A percentile compares a stretch with the other conserved stretches of the same genome.
These are phyloP conservation scores for Chloroceryle aenea DNA, from an alignment of 2,113 vertebrate genomes.

Conservation along the genomic window DNA sequence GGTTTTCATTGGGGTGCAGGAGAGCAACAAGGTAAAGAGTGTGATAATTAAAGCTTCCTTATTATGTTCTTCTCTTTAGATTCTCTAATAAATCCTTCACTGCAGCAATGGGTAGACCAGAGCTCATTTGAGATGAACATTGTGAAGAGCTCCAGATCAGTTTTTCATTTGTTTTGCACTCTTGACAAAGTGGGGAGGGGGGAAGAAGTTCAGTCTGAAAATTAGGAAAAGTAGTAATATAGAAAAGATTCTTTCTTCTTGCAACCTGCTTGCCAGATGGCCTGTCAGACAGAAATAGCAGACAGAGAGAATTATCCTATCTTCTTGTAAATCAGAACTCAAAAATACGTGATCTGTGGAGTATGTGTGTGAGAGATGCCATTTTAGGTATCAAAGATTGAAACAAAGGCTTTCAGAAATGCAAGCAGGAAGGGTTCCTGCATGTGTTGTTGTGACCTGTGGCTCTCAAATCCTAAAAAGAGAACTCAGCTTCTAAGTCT, in stretches of 20 bases:
- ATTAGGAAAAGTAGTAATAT: not conserved
- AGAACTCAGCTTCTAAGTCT: not conserved
- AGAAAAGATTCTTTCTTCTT: constrained; percentile 1
- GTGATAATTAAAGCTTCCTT: constrained; percentile 72
- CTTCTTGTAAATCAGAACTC: not conserved
- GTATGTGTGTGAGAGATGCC: not conserved
- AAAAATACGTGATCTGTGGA: not conserved
- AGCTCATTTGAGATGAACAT: not conserved
- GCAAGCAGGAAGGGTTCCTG: not conserved
- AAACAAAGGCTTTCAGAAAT: not conserved
- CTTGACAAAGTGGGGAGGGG: not conserved
- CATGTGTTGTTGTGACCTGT: not conserved
- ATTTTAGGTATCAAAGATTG: not conserved
- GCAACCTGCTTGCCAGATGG: constrained; percentile 23
- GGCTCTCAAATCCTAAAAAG: not conserved
- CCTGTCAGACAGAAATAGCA: not conserved
- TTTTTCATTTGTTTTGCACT: not conserved
- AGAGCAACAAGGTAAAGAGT: constrained; percentile 70
- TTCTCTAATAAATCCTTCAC: constrained; percentile 50
- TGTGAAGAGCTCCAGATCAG: not conserved
- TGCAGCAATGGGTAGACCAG: constrained; percentile 5
- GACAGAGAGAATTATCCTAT: not conserved
- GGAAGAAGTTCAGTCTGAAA: not conserved
- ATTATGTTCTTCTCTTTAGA: constrained; percentile 36
- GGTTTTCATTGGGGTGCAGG: constrained; percentile 60